Evolutionary conservation across 2,888 invertebrate species (phyloP), one percentile per base, ranked within the genome.

Genomic region (Yponomeuta evonymella): DNA sequence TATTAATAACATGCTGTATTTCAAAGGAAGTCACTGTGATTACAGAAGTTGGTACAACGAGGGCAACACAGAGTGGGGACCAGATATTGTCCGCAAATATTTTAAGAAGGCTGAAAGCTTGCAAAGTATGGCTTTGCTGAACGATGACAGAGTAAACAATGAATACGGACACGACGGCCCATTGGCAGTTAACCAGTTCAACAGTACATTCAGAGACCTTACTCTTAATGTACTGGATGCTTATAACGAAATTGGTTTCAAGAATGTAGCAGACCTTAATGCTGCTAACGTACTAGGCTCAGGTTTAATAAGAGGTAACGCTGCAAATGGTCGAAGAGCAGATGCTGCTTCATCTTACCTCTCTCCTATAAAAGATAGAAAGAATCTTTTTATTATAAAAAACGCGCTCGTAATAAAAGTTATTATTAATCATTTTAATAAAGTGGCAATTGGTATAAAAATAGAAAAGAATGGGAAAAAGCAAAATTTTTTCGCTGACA

Each of bases 41-140:
- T 95, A 88, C 74, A 82, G 93, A 72, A 78, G 79, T 36, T 95
- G 95, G 94, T 86, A 85, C 12, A 77, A 83, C 0, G 79, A 81
- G 15, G 94, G 94, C 2, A 94, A 94, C 71, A 67, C 76, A 0
- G 93, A 93, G 9, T 95, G 95, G 94, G 83, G 84, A 29, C 93
- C 93, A 75, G 77, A 91, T 3, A 86, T 92, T n/a, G 90, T 93
- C 2, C 73, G 82, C 0, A 76, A 86, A 6, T 94, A 93, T 74
- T 93, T 87, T 23, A 88, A 86, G 36, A 94, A 94, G 76, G 86
- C 89, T 0, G 92, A 94, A 82, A 90, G 87, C 73, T 76, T 85
- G 15, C 84, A 88, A 74, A 23, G 48, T 30, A 12, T 23, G 48
- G 23, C n/a, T 30, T 51, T 68, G 29, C 51, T 68, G 12, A 48